Evolutionary conservation across 1,140 invertebrate species (phyloP).

Genomic region (Eumaeus atala): DNA sequence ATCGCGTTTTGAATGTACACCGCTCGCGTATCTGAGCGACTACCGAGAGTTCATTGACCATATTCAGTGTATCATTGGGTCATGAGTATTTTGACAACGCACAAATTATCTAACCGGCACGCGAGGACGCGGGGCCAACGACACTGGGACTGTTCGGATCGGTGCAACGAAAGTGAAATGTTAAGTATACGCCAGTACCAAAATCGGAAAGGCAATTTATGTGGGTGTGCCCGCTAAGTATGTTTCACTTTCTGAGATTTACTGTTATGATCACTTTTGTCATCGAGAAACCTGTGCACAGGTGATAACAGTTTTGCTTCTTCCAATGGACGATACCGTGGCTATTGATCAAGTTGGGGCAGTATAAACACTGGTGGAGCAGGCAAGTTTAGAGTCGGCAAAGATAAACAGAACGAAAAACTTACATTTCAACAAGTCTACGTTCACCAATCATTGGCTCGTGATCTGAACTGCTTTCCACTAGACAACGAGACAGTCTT

Average conservation of each 20-base stretch:
- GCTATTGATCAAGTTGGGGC: background rate
- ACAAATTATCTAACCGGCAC: slow-evolving; percentile 73
- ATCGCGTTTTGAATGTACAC: slow-evolving; percentile 33
- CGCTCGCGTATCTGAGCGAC: slow-evolving; percentile 48
- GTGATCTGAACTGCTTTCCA: too few relatives aligned
- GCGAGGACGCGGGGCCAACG: slow-evolving; percentile 62
- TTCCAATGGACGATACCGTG: too few relatives aligned
- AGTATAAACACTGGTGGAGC: too few relatives aligned
- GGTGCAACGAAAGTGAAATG: slow-evolving; percentile 66
- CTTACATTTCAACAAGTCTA: too few relatives aligned
- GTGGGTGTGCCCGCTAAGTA: slow-evolving; percentile 31
- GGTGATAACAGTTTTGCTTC: too few relatives aligned
- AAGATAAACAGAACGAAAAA: too few relatives aligned
- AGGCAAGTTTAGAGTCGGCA: too few relatives aligned
- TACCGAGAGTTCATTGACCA: slow-evolving; percentile 51
- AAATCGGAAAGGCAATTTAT: slow-evolving; percentile 4
- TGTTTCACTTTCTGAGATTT: slow-evolving; percentile 7
- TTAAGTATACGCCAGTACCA: too few relatives aligned
- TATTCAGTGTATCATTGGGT: slow-evolving; percentile 71
- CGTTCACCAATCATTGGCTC: too few relatives aligned
- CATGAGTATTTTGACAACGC: slow-evolving; percentile 73
- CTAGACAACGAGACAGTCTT: too few relatives aligned
- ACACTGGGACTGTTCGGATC: slow-evolving; percentile 50
- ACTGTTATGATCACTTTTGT: background rate
- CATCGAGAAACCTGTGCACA: too few relatives aligned